Evolutionary conservation across 2,888 invertebrate species (phyloP).

Genomic region (Drosophila anomelani): DNA sequence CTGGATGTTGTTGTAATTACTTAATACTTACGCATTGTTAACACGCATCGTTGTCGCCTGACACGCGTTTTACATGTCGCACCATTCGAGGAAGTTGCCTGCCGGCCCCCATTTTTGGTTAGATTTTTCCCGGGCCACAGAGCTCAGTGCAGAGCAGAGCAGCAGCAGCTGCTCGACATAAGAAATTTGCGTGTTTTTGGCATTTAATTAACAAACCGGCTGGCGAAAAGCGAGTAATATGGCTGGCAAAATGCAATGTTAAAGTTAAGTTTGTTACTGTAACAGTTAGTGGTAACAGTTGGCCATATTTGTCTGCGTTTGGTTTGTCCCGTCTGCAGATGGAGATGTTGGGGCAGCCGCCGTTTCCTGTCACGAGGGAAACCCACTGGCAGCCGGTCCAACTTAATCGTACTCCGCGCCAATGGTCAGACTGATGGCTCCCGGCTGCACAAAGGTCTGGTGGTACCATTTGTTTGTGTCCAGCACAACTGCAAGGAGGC

Average conservation of each 20-base stretch:
- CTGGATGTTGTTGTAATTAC: conserved; percentile 64
- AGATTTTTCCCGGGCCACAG: conserved; percentile 32
- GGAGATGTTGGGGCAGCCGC: conserved; percentile 31
- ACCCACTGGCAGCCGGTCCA: conserved; percentile 36
- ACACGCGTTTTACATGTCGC: conserved; percentile 74
- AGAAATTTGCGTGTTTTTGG: conserved; percentile 70
- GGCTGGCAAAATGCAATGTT: conserved; percentile 57
- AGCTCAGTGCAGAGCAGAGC: conserved; percentile 5
- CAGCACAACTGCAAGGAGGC: conserved; percentile 90
- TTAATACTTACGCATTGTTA: conserved; percentile 76
- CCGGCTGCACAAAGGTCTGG: conserved; percentile 93
- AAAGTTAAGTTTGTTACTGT: conserved; percentile 62
- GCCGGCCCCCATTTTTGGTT: conserved; percentile 51
- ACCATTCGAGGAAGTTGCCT: conserved; percentile 67
- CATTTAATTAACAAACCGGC: conserved; percentile 70
- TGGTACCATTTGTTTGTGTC: conserved; percentile 99
- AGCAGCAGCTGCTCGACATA: conserved; percentile 38
- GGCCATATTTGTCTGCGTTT: conserved; percentile 32
- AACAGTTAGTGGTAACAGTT: conserved; percentile 43
- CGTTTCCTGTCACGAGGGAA: conserved; percentile 59
- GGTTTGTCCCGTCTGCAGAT: conserved; percentile 25
- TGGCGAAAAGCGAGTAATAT: conserved; percentile 53
- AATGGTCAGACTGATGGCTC: conserved; percentile 96
- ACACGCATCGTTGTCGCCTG: conserved; percentile 69
- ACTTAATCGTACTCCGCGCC: conserved; percentile 96